Percentiles rank a stretch among this genome's conserved stretches.
These are phyloP conservation scores for Eumaeus atala DNA, from an alignment of 1,140 invertebrate species.

Conservation along the genomic window DNA sequence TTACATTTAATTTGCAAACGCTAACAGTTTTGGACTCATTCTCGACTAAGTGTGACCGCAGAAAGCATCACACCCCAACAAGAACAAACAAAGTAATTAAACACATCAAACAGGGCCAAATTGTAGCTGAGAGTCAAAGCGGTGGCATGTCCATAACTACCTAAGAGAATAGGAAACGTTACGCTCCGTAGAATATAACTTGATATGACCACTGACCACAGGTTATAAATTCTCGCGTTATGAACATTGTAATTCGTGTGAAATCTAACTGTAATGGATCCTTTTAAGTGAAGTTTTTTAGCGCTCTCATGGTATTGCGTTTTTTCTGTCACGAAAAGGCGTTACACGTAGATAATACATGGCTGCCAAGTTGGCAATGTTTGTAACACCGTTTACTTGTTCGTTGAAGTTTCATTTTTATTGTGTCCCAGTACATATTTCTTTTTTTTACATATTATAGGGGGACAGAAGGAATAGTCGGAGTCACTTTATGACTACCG, in stretches of 20 bases:
- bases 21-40: slow-evolving; percentile 61
- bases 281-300: too few relatives aligned
- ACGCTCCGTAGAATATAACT: slow-evolving; percentile 12
- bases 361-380: too few relatives aligned
- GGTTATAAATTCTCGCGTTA: slow-evolving; percentile 1
- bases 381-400: too few relatives aligned
- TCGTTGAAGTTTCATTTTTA: too few relatives aligned
- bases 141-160: slow-evolving; percentile 16
- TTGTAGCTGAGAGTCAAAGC: slow-evolving; percentile 61
- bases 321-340: too few relatives aligned
- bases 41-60: slow-evolving; percentile 66
- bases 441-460: too few relatives aligned
- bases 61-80: slow-evolving; percentile 54
- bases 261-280: too few relatives aligned
- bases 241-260: neutral
- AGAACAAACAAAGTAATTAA: slow-evolving; percentile 73
- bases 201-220: neutral
- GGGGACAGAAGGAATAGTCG: too few relatives aligned
- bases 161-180: slow-evolving; percentile 15
- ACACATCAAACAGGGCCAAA: slow-evolving; percentile 69
- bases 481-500: too few relatives aligned
- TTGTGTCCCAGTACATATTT: too few relatives aligned
- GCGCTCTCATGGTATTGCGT: too few relatives aligned
- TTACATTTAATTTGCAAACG: slow-evolving; percentile 68
- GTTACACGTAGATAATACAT: too few relatives aligned